Evolutionary conservation across 2,888 invertebrate genomes (phyloP).

Genomic region (Athalia circularis): DNA sequence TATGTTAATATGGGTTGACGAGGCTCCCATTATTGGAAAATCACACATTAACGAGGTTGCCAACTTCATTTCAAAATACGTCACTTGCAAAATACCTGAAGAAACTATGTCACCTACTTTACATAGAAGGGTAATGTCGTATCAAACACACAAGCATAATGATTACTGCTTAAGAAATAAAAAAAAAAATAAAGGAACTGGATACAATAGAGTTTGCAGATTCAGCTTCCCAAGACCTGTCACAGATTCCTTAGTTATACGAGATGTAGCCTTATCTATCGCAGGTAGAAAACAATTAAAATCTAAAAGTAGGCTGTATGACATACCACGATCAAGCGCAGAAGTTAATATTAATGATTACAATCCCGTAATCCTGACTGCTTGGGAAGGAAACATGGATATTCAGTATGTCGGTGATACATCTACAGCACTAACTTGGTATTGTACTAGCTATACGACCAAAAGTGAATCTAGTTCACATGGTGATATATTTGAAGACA

Average conservation of each 20-base stretch:
- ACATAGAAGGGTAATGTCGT: too few species aligned
- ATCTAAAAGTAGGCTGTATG: conserved; percentile 52
- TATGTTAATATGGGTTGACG: too few species aligned
- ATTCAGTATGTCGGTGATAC: conserved; percentile 28
- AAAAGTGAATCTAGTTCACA: conserved; percentile 61
- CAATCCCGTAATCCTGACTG: conserved; percentile 55
- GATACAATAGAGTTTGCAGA: conserved; percentile 49
- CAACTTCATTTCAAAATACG: conserved; percentile 49
- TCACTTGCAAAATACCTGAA: too few species aligned
- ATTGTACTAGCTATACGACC: conserved; percentile 62
- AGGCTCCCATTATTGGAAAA: too few species aligned
- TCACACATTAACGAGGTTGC: too few species aligned
- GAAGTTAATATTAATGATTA: conserved; percentile 56
- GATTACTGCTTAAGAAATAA: too few species aligned
- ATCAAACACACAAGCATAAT: too few species aligned
- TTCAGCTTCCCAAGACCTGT: conserved; percentile 56
- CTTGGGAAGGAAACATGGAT: conserved; percentile 63
- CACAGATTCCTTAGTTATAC: conserved; percentile 51
- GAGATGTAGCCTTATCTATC: conserved; percentile 53
- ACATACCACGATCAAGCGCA: conserved; percentile 53
- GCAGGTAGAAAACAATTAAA: conserved; percentile 52
- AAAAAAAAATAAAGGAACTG: background rate
- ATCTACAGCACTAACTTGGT: conserved; percentile 56
- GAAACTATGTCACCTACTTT: too few species aligned
- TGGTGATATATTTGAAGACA: conserved; percentile 55